Conservation (phyloP, 1,140 invertebrate genomes). For the honey bee (Apis mellifera) region Amel_HAv3.1 CM009932.2:9435501-9436000, state of each 20-base stretch:
- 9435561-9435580: constrained; percentile 58
- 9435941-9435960: constrained; percentile 32
- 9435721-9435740: background rate
- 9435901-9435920: background rate
- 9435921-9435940: background rate
- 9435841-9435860: constrained; percentile 26
- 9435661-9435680: constrained; percentile 6
- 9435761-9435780: no score
- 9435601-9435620: constrained; percentile 55
- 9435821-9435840: constrained; percentile 5
- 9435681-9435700: background rate
- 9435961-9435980: constrained; percentile 4
- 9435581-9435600: constrained; percentile 41
- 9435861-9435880: background rate
- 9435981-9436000: constrained; percentile 19
- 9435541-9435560: constrained; percentile 56
- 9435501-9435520: background rate
- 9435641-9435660: constrained; percentile 25
- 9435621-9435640: constrained; percentile 25
- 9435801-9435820: background rate
- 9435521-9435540: constrained; percentile 24
- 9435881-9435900: background rate
- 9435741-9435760: background rate
- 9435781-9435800: background rate
- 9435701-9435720: background rate